These are phyloP conservation scores for Papilio xuthus DNA, from an alignment of 1,140 invertebrate species.

Conservation along the genomic window DNA sequence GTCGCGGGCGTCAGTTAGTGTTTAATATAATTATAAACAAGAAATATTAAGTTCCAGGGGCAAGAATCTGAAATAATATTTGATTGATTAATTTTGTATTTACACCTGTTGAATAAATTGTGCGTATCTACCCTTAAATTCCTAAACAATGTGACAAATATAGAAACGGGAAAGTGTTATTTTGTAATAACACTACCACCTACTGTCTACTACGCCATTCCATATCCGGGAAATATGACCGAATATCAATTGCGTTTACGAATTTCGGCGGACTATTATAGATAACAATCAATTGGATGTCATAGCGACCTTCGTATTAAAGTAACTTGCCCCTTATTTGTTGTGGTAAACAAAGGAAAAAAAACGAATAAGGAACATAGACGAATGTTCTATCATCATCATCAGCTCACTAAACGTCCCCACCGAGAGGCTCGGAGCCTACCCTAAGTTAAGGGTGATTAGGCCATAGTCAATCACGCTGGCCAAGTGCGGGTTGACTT, in stretches of 20 bases:
- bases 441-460: too few species aligned
- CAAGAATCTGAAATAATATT: too few species aligned
- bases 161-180: background rate
- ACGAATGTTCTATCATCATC: too few species aligned
- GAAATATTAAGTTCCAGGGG: too few species aligned
- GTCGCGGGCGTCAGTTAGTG: too few species aligned
- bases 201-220: background rate
- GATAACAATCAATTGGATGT: slow-evolving; percentile 15
- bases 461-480: too few species aligned
- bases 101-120: background rate
- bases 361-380: too few species aligned
- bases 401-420: too few species aligned
- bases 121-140: background rate
- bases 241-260: slow-evolving; percentile 5
- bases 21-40: too few species aligned
- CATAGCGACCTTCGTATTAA: background rate
- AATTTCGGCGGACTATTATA: background rate
- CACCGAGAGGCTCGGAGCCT: too few species aligned
- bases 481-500: too few species aligned
- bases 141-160: background rate
- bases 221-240: background rate
- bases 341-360: background rate
- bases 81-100: too few species aligned
- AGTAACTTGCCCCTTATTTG: background rate
- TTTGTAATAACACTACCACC: background rate